A percentile compares a stretch with the other conserved stretches of the same genome.
These are phyloP conservation scores for Leptopilina syphax DNA, from an alignment of 2,888 invertebrate genomes.

Conservation along the genomic window DNA sequence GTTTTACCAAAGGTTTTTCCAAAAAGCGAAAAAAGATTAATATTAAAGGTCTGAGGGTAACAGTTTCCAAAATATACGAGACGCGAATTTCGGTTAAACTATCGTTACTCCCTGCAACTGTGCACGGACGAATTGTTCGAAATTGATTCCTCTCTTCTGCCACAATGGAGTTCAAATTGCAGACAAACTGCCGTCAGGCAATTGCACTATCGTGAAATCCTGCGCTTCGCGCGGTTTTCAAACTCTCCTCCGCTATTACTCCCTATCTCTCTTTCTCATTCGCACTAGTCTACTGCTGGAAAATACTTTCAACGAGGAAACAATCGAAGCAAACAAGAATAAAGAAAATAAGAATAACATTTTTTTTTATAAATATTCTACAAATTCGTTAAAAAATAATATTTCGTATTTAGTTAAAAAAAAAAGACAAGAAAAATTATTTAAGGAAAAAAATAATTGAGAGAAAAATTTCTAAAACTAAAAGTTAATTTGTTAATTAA, in stretches of 20 bases:
- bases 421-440: too few species aligned
- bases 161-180: slow-evolving; percentile 54
- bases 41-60: not conserved
- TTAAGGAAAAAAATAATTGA: too few species aligned
- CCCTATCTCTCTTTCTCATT: not conserved
- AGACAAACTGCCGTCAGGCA: slow-evolving; percentile 53
- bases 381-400: too few species aligned
- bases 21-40: too few species aligned
- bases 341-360: not conserved
- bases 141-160: slow-evolving; percentile 56
- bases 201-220: slow-evolving; percentile 40
- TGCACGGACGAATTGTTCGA: slow-evolving; percentile 48
- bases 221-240: slow-evolving; percentile 24
- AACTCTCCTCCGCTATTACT: slow-evolving; percentile 39
- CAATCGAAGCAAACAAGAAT: slow-evolving; percentile 16
- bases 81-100: slow-evolving; percentile 19
- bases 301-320: slow-evolving; percentile 31
- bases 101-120: slow-evolving; percentile 17
- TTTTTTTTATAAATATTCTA: too few species aligned
- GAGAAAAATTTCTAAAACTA: too few species aligned
- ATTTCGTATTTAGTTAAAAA: too few species aligned
- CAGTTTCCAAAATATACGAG: slow-evolving; percentile 15
- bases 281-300: slow-evolving; percentile 44
- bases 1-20: too few species aligned
- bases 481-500: too few species aligned